phyloP scores from a whole-genome alignment of 23 tunicate genomes.

The Phallusia fumigata region DNA sequence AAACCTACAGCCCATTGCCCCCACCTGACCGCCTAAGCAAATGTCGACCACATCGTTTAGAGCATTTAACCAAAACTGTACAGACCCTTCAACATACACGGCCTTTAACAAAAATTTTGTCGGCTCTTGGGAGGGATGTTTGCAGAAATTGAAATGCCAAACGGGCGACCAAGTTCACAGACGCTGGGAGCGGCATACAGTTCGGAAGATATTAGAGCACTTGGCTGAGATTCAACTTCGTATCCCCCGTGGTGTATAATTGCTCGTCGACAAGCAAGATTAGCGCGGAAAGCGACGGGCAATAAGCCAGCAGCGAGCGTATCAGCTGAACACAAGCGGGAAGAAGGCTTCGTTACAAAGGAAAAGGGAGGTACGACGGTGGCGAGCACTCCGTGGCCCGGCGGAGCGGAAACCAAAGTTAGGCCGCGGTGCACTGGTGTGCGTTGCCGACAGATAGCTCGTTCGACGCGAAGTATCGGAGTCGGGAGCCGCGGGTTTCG shows the following conservation, averaged over 20 bases:
- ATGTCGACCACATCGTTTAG: too few species aligned
- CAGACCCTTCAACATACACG: too few species aligned
- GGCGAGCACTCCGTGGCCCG: neutral
- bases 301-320: neutral
- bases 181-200: too few species aligned
- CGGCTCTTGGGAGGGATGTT: too few species aligned
- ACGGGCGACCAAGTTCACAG: too few species aligned
- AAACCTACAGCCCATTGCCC: too few species aligned
- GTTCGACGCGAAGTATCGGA: neutral
- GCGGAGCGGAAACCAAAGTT: slow-evolving; percentile 16
- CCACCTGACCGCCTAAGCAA: too few species aligned
- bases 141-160: too few species aligned
- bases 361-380: neutral
- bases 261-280: slow-evolving; percentile 3
- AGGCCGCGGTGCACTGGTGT: neutral
- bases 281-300: neutral
- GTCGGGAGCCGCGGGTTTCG: too few species aligned
- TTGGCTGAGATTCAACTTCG: neutral
- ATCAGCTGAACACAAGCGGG: neutral
- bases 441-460: neutral
- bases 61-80: too few species aligned
- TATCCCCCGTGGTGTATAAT: neutral
- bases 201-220: neutral
- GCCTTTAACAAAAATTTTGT: too few species aligned
- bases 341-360: neutral